phyloP scores from a whole-genome alignment of 2,113 vertebrate genomes.

The Archocentrus centrarchus region DNA sequence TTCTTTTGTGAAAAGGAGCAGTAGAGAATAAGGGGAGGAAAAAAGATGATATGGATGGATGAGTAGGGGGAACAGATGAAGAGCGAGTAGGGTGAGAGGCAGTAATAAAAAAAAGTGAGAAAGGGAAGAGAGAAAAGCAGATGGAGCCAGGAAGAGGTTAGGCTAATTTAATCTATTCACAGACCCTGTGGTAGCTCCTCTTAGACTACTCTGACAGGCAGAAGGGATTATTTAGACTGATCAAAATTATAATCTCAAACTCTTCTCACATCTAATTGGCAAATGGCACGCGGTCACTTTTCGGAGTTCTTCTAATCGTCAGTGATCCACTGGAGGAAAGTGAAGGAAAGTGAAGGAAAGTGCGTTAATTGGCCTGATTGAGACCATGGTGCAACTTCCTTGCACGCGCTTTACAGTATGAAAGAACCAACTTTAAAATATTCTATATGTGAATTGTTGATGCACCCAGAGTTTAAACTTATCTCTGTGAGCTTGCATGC shows the following conservation, averaged over 20 bases:
- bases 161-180: slow-evolving; percentile 79
- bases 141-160: slow-evolving; percentile 70
- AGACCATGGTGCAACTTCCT: slow-evolving; percentile 5
- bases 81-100: slow-evolving; percentile 57
- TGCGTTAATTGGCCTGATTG: slow-evolving; percentile 20
- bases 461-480: slow-evolving; percentile 49
- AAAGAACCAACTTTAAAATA: slow-evolving; percentile 48
- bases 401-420: neutral
- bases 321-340: too few species aligned
- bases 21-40: slow-evolving; percentile 20
- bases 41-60: slow-evolving; percentile 65
- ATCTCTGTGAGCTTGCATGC: slow-evolving; percentile 46
- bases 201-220: slow-evolving; percentile 74
- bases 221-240: slow-evolving; percentile 71
- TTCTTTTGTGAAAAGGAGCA: slow-evolving; percentile 72
- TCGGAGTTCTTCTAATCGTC: slow-evolving; percentile 34
- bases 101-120: slow-evolving; percentile 57
- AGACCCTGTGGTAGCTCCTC: slow-evolving; percentile 68
- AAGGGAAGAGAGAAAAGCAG: slow-evolving; percentile 64
- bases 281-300: slow-evolving; percentile 62
- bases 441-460: slow-evolving; percentile 59
- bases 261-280: slow-evolving; percentile 69
- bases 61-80: slow-evolving; percentile 63
- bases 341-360: too few species aligned
- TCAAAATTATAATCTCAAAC: slow-evolving; percentile 79